Percentiles rank a stretch among this genome's conserved stretches.
These are phyloP conservation scores for Emydoidea blandingii DNA, from an alignment of 2,797 vertebrate species.

Conservation along the genomic window DNA sequence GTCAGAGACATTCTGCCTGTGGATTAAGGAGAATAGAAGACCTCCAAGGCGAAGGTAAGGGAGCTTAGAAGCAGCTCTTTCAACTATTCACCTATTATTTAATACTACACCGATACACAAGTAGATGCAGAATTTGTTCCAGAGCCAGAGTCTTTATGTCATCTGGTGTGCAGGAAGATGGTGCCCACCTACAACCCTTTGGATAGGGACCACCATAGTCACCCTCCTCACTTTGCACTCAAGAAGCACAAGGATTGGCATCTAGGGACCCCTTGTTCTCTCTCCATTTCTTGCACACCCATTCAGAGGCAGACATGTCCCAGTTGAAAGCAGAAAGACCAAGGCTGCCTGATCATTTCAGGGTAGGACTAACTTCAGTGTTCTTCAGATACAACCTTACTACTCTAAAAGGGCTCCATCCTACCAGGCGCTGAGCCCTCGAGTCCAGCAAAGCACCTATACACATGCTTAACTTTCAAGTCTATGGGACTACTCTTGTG, in stretches of 20 bases:
- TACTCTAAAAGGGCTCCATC: not conserved
- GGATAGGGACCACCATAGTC: not conserved
- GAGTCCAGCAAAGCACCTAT: not conserved
- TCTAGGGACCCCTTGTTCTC: not conserved
- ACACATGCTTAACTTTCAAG: not conserved
- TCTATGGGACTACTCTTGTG: rapidly evolving
- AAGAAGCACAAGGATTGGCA: not conserved
- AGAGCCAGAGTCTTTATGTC: not conserved
- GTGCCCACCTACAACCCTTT: not conserved
- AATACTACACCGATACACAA: not conserved
- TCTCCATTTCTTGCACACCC: not conserved
- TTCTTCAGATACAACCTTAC: not conserved
- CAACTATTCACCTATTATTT: not conserved
- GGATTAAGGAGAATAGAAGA: not conserved
- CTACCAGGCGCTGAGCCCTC: not conserved
- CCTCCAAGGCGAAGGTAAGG: not conserved
- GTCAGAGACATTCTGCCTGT: not conserved
- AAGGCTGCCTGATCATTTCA: too few relatives aligned
- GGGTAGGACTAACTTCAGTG: not conserved
- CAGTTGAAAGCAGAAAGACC: too few relatives aligned
- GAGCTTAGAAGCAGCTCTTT: not conserved
- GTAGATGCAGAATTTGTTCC: not conserved
- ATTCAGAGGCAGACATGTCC: not conserved
- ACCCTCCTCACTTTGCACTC: not conserved
- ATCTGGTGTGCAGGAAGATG: not conserved